Conservation (phyloP, 1,140 invertebrate species). For the Heliconius congener region DNA sequence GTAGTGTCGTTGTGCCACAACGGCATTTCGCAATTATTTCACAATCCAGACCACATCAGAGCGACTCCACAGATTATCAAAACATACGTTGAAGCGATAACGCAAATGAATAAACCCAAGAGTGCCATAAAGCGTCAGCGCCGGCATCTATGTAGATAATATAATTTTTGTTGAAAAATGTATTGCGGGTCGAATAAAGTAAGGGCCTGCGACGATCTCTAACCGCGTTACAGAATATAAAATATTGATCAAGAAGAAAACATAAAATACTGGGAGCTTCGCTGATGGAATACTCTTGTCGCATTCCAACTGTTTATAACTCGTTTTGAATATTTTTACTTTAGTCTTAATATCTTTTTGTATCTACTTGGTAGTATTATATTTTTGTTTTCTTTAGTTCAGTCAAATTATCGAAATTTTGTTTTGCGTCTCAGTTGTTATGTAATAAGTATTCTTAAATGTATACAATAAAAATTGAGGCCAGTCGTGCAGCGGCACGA, state of each 20-base stretch:
- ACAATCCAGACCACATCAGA: background rate
- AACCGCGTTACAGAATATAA: constrained; percentile 54
- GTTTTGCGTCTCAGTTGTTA: no score
- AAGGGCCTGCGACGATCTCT: constrained; percentile 47
- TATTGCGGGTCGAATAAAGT: constrained; percentile 47
- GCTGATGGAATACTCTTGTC: constrained; percentile 59
- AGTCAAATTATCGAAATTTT: background rate
- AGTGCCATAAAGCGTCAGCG: constrained; percentile 32
- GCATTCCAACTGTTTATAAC: constrained; percentile 14
- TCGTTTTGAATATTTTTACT: constrained; percentile 2
- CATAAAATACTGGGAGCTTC: constrained; percentile 62
- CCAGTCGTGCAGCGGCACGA: no score
- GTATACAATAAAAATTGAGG: no score
- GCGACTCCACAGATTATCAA: background rate
- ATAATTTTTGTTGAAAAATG: constrained; percentile 63
- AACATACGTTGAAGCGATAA: constrained; percentile 20
- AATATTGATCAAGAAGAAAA: constrained; percentile 70
- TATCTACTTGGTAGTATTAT: constrained; percentile 27
- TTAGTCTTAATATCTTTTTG: background rate
- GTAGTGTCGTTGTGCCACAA: background rate
- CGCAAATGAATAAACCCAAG: constrained; percentile 31
- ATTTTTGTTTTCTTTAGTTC: constrained; percentile 3
- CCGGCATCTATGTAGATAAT: constrained; percentile 33
- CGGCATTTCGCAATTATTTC: no score
- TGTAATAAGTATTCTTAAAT: no score